Percentiles rank a stretch among this genome's conserved stretches.
Conservation (phyloP, 1,140 invertebrate genomes). For the Leptinotarsa undecemlineata region DNA sequence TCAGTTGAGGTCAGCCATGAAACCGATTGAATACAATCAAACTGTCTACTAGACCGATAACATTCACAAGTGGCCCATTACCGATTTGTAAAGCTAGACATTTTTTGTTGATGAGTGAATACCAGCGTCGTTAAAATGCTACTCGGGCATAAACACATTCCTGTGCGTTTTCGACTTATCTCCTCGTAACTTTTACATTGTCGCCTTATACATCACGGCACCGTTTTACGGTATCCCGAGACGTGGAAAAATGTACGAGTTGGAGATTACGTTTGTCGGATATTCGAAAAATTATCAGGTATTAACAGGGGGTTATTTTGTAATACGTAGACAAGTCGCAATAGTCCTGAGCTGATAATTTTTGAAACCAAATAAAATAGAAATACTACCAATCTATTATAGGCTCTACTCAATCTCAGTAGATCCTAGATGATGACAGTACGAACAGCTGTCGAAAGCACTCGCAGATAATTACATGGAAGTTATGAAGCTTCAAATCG, state of each 20-base stretch:
- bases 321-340: too few relatives aligned
- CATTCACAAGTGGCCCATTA: neutral
- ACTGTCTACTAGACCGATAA: neutral
- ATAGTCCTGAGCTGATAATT: too few relatives aligned
- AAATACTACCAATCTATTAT: too few relatives aligned
- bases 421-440: too few relatives aligned
- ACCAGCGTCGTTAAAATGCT: neutral
- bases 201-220: neutral
- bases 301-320: neutral
- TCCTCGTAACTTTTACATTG: conserved; percentile 6
- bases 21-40: neutral
- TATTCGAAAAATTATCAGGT: neutral
- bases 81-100: neutral
- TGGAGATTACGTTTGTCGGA: conserved; percentile 2
- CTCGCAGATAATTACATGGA: too few relatives aligned
- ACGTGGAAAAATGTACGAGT: neutral
- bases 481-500: too few relatives aligned
- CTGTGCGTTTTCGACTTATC: neutral
- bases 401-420: too few relatives aligned
- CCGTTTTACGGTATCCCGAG: neutral
- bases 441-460: too few relatives aligned
- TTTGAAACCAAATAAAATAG: too few relatives aligned
- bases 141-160: neutral
- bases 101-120: neutral
- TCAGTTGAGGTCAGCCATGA: too few relatives aligned